phyloP scores from a whole-genome alignment of 2,797 vertebrate species.

The Microchirus variegatus region DNA sequence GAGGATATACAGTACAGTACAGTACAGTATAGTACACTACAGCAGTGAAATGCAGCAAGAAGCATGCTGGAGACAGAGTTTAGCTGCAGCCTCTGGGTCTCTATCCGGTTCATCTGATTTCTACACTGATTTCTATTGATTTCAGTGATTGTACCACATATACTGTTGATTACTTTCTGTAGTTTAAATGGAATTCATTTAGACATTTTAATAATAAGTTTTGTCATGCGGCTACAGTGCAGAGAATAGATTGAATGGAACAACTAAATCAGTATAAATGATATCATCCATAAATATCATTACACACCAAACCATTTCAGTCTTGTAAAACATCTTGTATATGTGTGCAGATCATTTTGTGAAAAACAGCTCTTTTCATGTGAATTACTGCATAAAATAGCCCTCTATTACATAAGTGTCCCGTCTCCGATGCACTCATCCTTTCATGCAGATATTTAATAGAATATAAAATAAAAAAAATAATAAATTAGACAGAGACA shows the following conservation, averaged over 20 bases:
- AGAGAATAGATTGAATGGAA: no score
- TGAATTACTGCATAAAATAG: no score
- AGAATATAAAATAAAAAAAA: not conserved
- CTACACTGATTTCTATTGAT: no score
- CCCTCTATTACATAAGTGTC: not conserved
- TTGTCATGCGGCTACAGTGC: no score
- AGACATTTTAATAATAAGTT: no score
- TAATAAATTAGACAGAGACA: slow-evolving; percentile 3
- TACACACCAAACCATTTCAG: no score
- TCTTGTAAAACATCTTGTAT: no score
- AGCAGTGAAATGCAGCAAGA: slow-evolving; percentile 46
- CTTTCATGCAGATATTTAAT: slow-evolving; percentile 9
- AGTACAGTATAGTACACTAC: not conserved
- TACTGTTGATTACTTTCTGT: not conserved
- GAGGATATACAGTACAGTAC: slow-evolving; percentile 14
- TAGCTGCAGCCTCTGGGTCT: slow-evolving; percentile 27
- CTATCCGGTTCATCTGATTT: slow-evolving; percentile 37
- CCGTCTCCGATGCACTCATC: not conserved
- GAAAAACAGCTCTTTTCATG: no score
- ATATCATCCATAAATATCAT: no score
- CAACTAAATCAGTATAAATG: no score
- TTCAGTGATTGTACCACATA: slow-evolving; percentile 28
- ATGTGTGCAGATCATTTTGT: no score
- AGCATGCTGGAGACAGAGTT: slow-evolving; percentile 14
- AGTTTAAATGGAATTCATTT: no score